Conservation (phyloP, 2,888 invertebrate species). For the Oxytorus armatus region DNA sequence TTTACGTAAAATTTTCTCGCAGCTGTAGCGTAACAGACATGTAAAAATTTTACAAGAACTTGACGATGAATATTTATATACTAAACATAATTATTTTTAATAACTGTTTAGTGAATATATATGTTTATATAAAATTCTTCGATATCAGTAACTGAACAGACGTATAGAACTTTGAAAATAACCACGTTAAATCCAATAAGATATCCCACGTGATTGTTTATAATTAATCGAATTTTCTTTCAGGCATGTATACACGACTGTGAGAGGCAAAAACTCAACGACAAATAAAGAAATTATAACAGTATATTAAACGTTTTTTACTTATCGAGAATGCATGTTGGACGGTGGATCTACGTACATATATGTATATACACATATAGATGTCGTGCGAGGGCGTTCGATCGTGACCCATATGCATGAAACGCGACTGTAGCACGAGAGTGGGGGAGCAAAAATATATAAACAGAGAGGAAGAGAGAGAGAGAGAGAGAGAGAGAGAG, state of each 20-base stretch:
- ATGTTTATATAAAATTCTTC: not conserved
- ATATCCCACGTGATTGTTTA: slow-evolving; percentile 24
- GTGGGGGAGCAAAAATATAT: not conserved
- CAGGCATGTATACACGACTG: slow-evolving; percentile 13
- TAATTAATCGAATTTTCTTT: slow-evolving; percentile 36
- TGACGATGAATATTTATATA: not conserved
- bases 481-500: slow-evolving; percentile 21
- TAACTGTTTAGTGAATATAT: not conserved
- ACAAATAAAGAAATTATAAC: slow-evolving; percentile 13
- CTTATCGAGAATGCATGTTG: slow-evolving; percentile 44
- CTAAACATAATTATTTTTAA: too few relatives aligned
- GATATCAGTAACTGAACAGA: not conserved
- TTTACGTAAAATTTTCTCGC: too few relatives aligned
- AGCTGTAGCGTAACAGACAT: too few relatives aligned
- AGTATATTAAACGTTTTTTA: slow-evolving; percentile 32
- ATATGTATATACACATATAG: slow-evolving; percentile 11
- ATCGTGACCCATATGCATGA: slow-evolving; percentile 50
- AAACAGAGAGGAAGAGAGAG: slow-evolving; percentile 19
- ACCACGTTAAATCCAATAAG: slow-evolving; percentile 10
- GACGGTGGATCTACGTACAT: slow-evolving; percentile 21
- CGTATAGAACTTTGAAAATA: not conserved
- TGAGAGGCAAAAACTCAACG: slow-evolving; percentile 1
- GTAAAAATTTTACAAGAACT: too few relatives aligned
- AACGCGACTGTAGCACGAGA: slow-evolving; percentile 18
- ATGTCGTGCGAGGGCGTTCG: slow-evolving; percentile 36